Percentiles rank a stretch among this genome's conserved stretches.
Evolutionary conservation across 2,113 vertebrate genomes (phyloP).

Genomic region (Xyrauchen texanus): DNA sequence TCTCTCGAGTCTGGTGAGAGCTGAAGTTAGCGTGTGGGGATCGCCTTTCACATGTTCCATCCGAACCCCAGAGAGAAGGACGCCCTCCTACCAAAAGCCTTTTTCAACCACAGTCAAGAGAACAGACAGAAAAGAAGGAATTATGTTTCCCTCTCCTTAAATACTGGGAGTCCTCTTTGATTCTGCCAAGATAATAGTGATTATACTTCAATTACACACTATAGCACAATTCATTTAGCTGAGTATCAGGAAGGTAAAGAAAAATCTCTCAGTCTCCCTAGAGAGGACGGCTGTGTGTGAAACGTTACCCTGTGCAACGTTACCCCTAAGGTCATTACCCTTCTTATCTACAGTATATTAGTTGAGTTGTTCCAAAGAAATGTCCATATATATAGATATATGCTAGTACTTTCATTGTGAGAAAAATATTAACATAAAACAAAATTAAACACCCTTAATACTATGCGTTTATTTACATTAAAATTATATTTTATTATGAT

Average conservation of each 20-base stretch:
- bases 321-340: too few relatives aligned
- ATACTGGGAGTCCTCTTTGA: conserved; percentile 24
- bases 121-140: conserved; percentile 29
- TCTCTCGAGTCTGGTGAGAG: background rate
- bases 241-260: conserved; percentile 2
- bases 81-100: conserved; percentile 20
- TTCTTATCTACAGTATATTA: too few relatives aligned
- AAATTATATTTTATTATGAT: too few relatives aligned
- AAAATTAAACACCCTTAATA: too few relatives aligned
- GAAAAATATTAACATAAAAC: too few relatives aligned
- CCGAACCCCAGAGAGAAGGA: conserved; percentile 1
- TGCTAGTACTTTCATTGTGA: too few relatives aligned
- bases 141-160: conserved; percentile 14
- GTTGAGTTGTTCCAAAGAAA: too few relatives aligned
- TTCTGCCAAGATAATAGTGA: conserved; percentile 10
- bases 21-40: conserved; percentile 34
- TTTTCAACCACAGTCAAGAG: conserved; percentile 30
- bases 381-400: too few relatives aligned
- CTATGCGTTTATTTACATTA: too few relatives aligned
- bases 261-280: background rate
- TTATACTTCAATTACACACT: conserved; percentile 12
- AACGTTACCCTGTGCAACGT: background rate
- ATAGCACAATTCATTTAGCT: background rate
- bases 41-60: conserved; percentile 15
- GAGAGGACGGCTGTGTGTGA: conserved; percentile 26